Conservation (phyloP, 2,113 vertebrate genomes). For the Pao palembangensis region DNA sequence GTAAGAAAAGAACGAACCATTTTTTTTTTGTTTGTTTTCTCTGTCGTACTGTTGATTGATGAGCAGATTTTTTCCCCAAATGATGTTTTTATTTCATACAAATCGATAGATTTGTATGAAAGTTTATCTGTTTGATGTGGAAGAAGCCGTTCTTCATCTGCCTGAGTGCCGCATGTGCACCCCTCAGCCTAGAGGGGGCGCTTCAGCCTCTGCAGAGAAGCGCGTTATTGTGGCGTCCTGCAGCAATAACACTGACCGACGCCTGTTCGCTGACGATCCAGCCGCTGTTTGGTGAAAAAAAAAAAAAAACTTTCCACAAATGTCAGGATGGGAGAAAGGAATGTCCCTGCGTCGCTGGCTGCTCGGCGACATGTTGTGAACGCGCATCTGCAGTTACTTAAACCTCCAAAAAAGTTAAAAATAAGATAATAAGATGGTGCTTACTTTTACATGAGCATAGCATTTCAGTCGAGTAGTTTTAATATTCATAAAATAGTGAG, state of each 20-base stretch:
- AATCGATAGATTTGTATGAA: constrained; percentile 1
- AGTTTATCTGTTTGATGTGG: constrained; percentile 5
- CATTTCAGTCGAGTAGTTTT: too few relatives aligned
- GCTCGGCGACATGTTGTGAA: constrained; percentile 11
- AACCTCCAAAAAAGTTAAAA: too few relatives aligned
- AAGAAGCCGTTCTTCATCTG: constrained; percentile 3
- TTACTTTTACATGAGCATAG: too few relatives aligned
- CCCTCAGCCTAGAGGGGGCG: constrained; percentile 47
- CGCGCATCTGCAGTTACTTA: neutral
- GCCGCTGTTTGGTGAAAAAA: neutral
- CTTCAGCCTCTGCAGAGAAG: constrained; percentile 38
- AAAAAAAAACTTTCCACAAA: neutral
- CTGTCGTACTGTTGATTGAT: neutral
- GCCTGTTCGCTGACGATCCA: neutral
- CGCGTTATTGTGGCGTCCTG: too few relatives aligned
- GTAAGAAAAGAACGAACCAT: too few relatives aligned
- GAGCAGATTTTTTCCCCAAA: neutral
- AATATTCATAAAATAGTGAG: too few relatives aligned
- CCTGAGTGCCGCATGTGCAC: constrained; percentile 21
- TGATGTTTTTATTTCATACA: constrained; percentile 2
- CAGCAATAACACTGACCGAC: too few relatives aligned
- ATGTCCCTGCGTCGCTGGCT: too few relatives aligned
- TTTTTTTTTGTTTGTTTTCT: neutral
- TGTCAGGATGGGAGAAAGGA: neutral
- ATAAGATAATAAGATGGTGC: too few relatives aligned